These are phyloP conservation scores for Cygnus olor DNA, from an alignment of 2,797 vertebrate species.

Conservation along the genomic window DNA sequence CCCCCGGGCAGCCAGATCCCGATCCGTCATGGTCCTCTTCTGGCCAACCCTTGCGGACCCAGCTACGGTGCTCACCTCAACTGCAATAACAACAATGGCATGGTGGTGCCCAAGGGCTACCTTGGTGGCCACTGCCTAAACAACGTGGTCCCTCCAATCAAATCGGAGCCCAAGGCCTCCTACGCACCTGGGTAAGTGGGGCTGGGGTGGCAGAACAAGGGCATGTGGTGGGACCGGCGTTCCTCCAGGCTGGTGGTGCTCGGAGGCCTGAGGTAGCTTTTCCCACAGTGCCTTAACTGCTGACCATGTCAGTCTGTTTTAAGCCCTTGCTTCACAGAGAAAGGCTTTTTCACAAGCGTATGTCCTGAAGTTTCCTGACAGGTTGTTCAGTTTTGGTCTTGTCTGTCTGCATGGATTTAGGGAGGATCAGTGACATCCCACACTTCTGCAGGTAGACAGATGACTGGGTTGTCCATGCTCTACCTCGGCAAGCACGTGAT, in stretches of 20 bases:
- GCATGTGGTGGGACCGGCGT: neutral
- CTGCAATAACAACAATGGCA: conserved; percentile 84
- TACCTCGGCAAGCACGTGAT: accelerated
- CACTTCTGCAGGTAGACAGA: accelerated
- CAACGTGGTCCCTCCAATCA: conserved; percentile 85
- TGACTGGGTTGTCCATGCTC: neutral
- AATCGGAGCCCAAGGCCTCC: conserved; percentile 92
- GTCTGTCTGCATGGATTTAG: neutral
- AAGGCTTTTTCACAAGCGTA: neutral
- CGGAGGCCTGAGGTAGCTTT: neutral
- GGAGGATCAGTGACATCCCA: neutral
- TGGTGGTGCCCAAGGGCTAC: conserved; percentile 84
- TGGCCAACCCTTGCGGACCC: conserved; percentile 73
- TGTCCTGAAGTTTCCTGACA: neutral
- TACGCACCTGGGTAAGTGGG: conserved; percentile 89
- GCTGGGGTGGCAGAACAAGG: neutral
- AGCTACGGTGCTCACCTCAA: conserved; percentile 76
- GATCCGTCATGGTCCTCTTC: conserved; percentile 71
- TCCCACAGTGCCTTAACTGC: neutral
- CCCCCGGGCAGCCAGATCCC: conserved; percentile 79
- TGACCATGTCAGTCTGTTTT: accelerated
- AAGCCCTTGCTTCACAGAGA: neutral
- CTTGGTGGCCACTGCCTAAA: conserved; percentile 84
- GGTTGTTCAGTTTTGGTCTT: neutral
- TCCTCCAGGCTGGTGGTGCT: neutral